Evolutionary conservation across 2,797 vertebrate genomes (phyloP).

Genomic region (Hypotaenidia philippensis): DNA sequence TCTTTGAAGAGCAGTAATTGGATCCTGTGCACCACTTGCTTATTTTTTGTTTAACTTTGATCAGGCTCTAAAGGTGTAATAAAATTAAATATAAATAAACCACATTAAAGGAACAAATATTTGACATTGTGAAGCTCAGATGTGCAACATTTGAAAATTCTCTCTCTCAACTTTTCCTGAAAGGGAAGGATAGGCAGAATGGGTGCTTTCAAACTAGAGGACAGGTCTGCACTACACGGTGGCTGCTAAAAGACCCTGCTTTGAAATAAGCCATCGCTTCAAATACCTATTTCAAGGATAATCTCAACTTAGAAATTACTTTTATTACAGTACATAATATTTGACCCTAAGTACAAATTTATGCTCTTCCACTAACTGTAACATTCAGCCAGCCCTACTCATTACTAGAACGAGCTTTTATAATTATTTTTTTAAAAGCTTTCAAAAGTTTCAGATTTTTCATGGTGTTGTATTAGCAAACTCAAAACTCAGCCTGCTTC

Average conservation of each 20-base stretch:
- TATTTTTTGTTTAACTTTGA: slow-evolving; percentile 30
- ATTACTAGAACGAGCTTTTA: not conserved
- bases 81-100: slow-evolving; percentile 24
- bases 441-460: not conserved
- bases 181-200: not conserved
- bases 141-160: not conserved
- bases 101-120: not conserved
- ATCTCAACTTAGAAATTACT: not conserved
- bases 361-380: not conserved
- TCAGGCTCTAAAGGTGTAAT: not conserved
- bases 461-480: not conserved
- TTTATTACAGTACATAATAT: not conserved
- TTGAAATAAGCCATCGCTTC: not conserved
- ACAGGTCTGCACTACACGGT: not conserved
- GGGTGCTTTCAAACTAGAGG: not conserved
- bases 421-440: not conserved
- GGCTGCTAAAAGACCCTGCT: not conserved
- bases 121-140: not conserved
- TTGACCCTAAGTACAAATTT: not conserved
- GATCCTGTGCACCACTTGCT: not conserved
- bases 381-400: not conserved
- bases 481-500: not conserved
- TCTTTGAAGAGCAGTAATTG: slow-evolving; percentile 36
- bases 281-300: not conserved
- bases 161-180: not conserved